phyloP scores from a whole-genome alignment of 2,113 vertebrate species.

The Platichthys flesus region DNA sequence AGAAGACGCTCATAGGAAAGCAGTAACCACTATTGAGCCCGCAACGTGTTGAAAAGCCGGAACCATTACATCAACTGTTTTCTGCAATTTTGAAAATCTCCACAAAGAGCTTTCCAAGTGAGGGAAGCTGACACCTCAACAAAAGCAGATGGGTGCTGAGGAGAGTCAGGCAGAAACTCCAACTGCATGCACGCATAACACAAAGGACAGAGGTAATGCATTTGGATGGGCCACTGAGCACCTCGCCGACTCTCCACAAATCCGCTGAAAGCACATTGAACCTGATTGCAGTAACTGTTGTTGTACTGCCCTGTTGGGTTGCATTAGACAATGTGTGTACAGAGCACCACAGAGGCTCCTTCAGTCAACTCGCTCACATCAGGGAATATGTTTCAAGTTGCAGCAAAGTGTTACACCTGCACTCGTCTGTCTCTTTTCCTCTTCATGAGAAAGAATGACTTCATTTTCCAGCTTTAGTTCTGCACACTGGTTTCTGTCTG shows the following conservation, averaged over 20 bases:
- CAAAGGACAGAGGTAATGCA: conserved; percentile 47
- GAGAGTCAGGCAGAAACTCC: conserved; percentile 30
- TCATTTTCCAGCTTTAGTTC: not conserved
- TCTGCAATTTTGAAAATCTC: conserved; percentile 35
- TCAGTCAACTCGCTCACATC: conserved; percentile 25
- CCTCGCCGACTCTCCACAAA: conserved; percentile 31
- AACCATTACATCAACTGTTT: conserved; percentile 52
- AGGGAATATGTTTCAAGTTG: conserved; percentile 30
- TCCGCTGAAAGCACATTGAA: conserved; percentile 26
- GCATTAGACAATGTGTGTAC: conserved; percentile 21
- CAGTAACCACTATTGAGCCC: conserved; percentile 14
- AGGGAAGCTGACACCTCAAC: conserved; percentile 39
- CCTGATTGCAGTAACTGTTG: conserved; percentile 60
- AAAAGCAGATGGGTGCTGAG: conserved; percentile 41
- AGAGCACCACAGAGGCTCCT: conserved; percentile 42
- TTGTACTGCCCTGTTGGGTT: conserved; percentile 51
- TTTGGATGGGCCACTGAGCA: conserved; percentile 43
- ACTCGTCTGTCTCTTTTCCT: conserved; percentile 13
- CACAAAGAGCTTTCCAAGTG: conserved; percentile 30
- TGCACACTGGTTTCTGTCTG: too few relatives aligned
- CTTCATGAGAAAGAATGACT: conserved; percentile 5
- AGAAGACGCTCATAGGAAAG: conserved; percentile 13
- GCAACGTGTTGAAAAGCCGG: conserved; percentile 28
- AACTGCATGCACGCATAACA: conserved; percentile 7
- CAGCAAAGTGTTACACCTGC: conserved; percentile 24